Evolutionary conservation across 2,888 invertebrate genomes (phyloP).

Genomic region (Eupithecia vulgata): DNA sequence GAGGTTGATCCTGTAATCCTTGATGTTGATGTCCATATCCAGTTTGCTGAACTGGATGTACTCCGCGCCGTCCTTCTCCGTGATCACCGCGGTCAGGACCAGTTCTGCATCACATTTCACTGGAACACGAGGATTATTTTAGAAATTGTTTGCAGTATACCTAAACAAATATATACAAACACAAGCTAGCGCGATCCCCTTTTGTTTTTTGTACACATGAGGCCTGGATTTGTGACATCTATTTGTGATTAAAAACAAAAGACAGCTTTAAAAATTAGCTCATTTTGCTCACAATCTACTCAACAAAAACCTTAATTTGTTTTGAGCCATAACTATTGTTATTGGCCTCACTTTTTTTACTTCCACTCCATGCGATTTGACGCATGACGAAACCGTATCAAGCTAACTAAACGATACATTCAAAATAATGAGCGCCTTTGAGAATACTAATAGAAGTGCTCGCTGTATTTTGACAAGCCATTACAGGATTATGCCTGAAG

Average conservation of each 20-base stretch:
- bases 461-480: background rate
- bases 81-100: slow-evolving; percentile 65
- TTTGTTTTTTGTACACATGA: background rate
- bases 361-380: background rate
- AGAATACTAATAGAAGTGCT: background rate
- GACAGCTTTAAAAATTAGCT: background rate
- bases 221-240: background rate
- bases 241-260: background rate
- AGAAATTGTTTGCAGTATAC: background rate
- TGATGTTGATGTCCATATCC: slow-evolving; percentile 80
- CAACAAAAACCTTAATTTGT: background rate
- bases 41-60: slow-evolving; percentile 78
- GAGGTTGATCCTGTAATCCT: slow-evolving; percentile 81
- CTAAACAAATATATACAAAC: background rate
- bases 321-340: too few relatives aligned
- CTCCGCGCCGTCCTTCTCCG: slow-evolving; percentile 70
- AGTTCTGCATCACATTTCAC: slow-evolving; percentile 82
- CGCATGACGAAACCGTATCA: background rate
- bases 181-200: background rate
- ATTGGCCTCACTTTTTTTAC: background rate
- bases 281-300: background rate
- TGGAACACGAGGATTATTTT: slow-evolving; percentile 49
- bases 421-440: background rate
- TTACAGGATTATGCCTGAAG: background rate
- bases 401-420: background rate